Evolutionary conservation across 2,888 invertebrate genomes (phyloP).

Genomic region (Cryptosula pallasiana): DNA sequence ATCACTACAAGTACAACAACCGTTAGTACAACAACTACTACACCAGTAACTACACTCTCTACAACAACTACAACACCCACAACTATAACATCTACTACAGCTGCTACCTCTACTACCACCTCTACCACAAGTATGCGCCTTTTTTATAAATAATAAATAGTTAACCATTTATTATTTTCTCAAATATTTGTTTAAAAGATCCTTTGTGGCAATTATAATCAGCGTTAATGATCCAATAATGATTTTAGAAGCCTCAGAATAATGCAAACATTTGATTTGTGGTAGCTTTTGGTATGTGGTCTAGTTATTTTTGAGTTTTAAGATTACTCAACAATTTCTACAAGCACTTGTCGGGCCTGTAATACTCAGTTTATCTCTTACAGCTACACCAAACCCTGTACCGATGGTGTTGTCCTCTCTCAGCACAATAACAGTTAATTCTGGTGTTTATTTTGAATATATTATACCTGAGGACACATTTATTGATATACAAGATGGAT

Average conservation of each 20-base stretch:
- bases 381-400: neutral
- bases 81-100: neutral
- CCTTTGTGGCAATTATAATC: no score
- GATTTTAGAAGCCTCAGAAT: no score
- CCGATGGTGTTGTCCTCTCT: conserved; percentile 2
- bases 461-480: conserved; percentile 6
- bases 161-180: no score
- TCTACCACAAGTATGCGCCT: conserved; percentile 1
- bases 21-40: neutral
- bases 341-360: no score
- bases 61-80: neutral
- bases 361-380: no score
- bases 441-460: conserved; percentile 22
- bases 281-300: no score
- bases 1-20: neutral
- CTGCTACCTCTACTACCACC: neutral
- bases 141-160: no score
- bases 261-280: no score
- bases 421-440: neutral
- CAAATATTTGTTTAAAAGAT: no score
- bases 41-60: neutral
- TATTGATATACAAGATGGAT: conserved; percentile 11
- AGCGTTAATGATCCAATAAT: no score
- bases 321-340: no score
- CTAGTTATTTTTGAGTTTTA: no score